Base-by-base conservation (phyloP, 1,140 invertebrate species). In the Centruroides vittatus region DNA sequence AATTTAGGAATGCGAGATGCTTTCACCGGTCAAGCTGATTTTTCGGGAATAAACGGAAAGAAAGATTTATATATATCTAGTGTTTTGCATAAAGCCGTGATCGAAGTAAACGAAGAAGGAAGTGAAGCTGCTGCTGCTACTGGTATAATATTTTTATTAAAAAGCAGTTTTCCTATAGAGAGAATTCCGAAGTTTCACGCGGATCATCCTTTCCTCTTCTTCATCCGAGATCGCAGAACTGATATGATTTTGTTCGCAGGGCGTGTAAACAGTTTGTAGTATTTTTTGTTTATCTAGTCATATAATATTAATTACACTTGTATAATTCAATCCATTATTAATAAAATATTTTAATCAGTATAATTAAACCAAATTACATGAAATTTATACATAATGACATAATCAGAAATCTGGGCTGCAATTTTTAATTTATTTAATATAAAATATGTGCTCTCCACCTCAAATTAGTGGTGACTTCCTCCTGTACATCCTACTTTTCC, bases 21-120 rank as follows among this genome's bases (percentile, higher is more conserved):
- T 9, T 56, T 56, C 7, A 8, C 1, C 8, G 51, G 51, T 6
- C 23, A 3, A 34, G 58, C 58, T 1, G n/a, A 60, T 36, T 55
- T 60, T 46, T 36, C 49, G 12, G 50, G 50, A 11, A 53, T 60
- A 5, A 11, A 11, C 4, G 34, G 35, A 9, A 12, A 49, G 0
- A 55, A 12, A 3, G 47, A 52, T 78, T 78, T 90, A 6, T 70
- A 88, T 12, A 36, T 62, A 1, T 10, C 9, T 47, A 7, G 51
- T 12, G 13, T 62, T 10, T 7, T 62, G 3, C 88, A 91, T 68
- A 86, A 86, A 69, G 84, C 86, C n/a, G 81, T 82, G 65, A 85
- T 92, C 68, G 83, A 88, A 68, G 83, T 91, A 0, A 83, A 84
- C 61, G 88, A 91, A 71, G 78, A 86, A 67, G 88, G 88, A 36